These are phyloP conservation scores for Drosophila leontia DNA, from an alignment of 1,140 invertebrate genomes.

Conservation along the genomic window DNA sequence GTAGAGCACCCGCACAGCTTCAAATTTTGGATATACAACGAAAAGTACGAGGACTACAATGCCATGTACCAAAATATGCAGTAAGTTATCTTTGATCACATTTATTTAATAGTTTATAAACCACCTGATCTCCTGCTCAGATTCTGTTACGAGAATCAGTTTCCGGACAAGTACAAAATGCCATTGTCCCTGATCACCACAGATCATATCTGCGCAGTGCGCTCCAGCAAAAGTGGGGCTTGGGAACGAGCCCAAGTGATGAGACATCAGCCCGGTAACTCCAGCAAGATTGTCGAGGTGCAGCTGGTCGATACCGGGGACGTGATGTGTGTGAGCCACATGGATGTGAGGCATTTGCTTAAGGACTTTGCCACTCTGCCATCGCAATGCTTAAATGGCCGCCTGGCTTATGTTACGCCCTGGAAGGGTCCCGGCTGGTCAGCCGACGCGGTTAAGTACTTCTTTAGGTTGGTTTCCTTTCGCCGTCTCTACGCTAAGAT, in stretches of 20 bases:
- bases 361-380: slow-evolving; percentile 60
- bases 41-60: slow-evolving; percentile 48
- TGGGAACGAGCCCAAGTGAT: slow-evolving; percentile 73
- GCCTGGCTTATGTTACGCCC: slow-evolving; percentile 51
- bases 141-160: slow-evolving; percentile 20
- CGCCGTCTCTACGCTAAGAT: slow-evolving; percentile 53
- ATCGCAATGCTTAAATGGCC: slow-evolving; percentile 35
- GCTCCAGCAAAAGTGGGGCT: neutral
- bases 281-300: slow-evolving; percentile 43
- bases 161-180: slow-evolving; percentile 32
- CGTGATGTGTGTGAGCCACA: slow-evolving; percentile 34
- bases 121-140: slow-evolving; percentile 8
- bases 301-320: slow-evolving; percentile 67
- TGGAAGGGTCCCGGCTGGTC: slow-evolving; percentile 42
- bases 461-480: slow-evolving; percentile 34
- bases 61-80: slow-evolving; percentile 59
- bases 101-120: neutral
- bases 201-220: slow-evolving; percentile 64
- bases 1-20: slow-evolving; percentile 69
- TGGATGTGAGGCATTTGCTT: slow-evolving; percentile 54
- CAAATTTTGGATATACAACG: slow-evolving; percentile 65
- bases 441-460: slow-evolving; percentile 35
- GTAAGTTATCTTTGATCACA: slow-evolving; percentile 23
- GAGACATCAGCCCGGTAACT: slow-evolving; percentile 8
- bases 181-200: slow-evolving; percentile 48